Evolutionary conservation across 1,140 invertebrate genomes (phyloP).

Genomic region (Gryllus bimaculatus): DNA sequence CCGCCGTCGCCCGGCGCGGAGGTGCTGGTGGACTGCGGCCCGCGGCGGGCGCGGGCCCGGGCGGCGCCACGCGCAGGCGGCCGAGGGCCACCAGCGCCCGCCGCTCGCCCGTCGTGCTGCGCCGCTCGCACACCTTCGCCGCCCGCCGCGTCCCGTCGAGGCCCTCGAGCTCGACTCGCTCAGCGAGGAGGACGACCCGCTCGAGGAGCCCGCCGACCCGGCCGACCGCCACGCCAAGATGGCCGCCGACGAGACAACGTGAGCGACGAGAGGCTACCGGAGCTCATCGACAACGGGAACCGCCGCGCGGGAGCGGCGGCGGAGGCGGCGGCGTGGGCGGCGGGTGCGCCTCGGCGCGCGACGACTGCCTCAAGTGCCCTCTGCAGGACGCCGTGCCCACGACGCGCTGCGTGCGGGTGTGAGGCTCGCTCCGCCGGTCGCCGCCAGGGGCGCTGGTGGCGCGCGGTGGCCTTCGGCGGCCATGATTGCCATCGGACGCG

Average conservation of each 20-base stretch:
- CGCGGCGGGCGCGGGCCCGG: background rate
- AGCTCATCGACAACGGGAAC: conserved; percentile 8
- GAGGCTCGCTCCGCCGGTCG: background rate
- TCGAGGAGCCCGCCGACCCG: background rate
- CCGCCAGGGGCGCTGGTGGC: background rate
- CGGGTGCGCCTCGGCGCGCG: conserved; percentile 2
- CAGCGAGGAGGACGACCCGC: conserved; percentile 13
- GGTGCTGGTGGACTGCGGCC: conserved; percentile 13
- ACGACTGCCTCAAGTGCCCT: conserved; percentile 8
- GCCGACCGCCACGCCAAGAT: background rate
- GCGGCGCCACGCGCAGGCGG: background rate
- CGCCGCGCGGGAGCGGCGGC: too few species aligned
- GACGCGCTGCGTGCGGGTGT: conserved; percentile 11
- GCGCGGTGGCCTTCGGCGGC: background rate
- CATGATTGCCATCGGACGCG: background rate
- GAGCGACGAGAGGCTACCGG: conserved; percentile 19
- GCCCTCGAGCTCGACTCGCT: conserved; percentile 16
- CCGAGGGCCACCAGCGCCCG: background rate
- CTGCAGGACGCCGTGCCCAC: background rate
- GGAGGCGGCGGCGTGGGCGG: background rate
- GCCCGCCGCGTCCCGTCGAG: background rate
- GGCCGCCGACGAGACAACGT: conserved; percentile 15
- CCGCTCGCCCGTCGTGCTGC: background rate
- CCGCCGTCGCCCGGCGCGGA: background rate
- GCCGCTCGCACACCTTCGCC: conserved; percentile 14